A percentile compares a stretch with the other conserved stretches of the same genome.
phyloP scores from a whole-genome alignment of 2,113 vertebrate species.

The Catharus fuscescens region DNA sequence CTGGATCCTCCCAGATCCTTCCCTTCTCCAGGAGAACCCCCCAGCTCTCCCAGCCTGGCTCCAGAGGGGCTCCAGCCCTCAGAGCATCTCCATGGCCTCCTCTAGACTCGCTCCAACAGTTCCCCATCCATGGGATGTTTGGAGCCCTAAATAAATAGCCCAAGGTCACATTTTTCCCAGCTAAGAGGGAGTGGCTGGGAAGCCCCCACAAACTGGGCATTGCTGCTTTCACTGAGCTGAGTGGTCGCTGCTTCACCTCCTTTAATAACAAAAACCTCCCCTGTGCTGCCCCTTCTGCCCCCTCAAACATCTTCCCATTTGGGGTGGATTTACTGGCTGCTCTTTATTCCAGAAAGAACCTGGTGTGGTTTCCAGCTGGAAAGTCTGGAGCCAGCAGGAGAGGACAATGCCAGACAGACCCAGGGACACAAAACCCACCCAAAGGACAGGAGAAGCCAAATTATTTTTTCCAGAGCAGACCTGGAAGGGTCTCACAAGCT shows the following conservation, averaged over 20 bases:
- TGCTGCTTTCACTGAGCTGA: not conserved
- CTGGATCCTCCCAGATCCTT: not conserved
- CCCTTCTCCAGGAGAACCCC: not conserved
- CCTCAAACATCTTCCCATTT: rapidly evolving
- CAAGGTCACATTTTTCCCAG: rapidly evolving
- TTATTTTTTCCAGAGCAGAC: not conserved
- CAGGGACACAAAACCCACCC: not conserved
- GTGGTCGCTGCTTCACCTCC: not conserved
- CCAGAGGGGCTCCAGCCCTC: not conserved
- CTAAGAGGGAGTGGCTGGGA: not conserved
- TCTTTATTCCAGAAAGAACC: rapidly evolving
- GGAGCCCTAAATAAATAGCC: not conserved
- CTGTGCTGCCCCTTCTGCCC: too few relatives aligned
- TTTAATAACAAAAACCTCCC: not conserved
- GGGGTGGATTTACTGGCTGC: not conserved
- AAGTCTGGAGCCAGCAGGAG: rapidly evolving
- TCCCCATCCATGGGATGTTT: too few relatives aligned
- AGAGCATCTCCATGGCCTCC: not conserved
- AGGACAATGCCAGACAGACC: not conserved
- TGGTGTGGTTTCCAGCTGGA: rapidly evolving
- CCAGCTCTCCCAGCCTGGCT: not conserved
- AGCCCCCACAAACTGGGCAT: rapidly evolving
- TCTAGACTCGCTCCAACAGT: not conserved
- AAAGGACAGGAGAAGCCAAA: rapidly evolving
- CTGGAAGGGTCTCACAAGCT: not conserved